A percentile compares a stretch with the other conserved stretches of the same genome.
Evolutionary conservation across 2,797 vertebrate genomes (phyloP).

Genomic region (Sternotherus odoratus): DNA sequence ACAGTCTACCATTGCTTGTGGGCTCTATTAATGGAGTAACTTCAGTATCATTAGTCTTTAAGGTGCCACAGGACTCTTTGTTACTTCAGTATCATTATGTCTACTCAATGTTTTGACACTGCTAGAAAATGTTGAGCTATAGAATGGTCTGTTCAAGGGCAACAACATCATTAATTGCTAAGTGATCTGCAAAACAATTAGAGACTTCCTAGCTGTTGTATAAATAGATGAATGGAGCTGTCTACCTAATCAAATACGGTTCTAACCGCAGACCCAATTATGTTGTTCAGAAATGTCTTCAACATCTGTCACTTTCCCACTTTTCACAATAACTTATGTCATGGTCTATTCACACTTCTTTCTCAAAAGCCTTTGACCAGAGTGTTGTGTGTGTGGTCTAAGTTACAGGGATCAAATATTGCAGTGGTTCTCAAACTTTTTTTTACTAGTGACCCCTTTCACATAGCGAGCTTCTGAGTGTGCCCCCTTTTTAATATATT

Average conservation of each 20-base stretch:
- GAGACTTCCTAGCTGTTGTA: slow-evolving; percentile 66
- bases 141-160: slow-evolving; percentile 71
- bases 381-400: neutral
- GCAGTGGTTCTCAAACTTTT: too few species aligned
- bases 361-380: neutral
- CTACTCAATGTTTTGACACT: slow-evolving; percentile 67
- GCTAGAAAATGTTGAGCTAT: slow-evolving; percentile 68
- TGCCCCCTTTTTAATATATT: too few species aligned
- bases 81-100: slow-evolving; percentile 52
- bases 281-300: slow-evolving; percentile 29
- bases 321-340: neutral
- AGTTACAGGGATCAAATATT: neutral
- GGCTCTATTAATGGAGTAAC: slow-evolving; percentile 64
- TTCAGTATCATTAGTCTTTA: too few species aligned
- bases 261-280: slow-evolving; percentile 23
- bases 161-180: slow-evolving; percentile 78
- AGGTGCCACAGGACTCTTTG: too few species aligned
- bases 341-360: neutral
- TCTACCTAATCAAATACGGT: slow-evolving; percentile 64
- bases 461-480: too few species aligned
- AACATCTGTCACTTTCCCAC: slow-evolving; percentile 49
- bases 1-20: slow-evolving; percentile 9
- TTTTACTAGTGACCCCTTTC: too few species aligned
- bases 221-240: slow-evolving; percentile 69
- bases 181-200: slow-evolving; percentile 79